Evolutionary conservation across 1,140 invertebrate species (phyloP), one percentile per base, ranked within the genome.

Genomic region (Brachionus paranguensis): DNA sequence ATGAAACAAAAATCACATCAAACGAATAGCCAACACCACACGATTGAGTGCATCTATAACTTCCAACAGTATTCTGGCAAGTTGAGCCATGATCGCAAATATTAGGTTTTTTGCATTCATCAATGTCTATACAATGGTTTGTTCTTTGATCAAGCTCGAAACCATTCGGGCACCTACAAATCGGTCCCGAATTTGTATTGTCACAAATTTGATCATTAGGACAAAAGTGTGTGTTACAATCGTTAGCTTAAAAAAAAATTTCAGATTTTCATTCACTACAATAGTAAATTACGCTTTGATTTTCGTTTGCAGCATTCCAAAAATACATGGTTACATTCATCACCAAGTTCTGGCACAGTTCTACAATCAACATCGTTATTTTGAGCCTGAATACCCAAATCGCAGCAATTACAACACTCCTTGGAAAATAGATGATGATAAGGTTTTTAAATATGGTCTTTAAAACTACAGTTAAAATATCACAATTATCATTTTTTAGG

Each of bases 31-130:
- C 83, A 55, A 47, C n/a, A 7, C 45, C 68, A 47, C 83, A 84
- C 45, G 45, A 64, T 74, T 41, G 17, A 37, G 60, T 76, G 64
- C 83, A 84, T 27, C 27, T 43, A 81, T 86, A 90, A 7, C 87
- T 88, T 8, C 89, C 89, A 0, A 86, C 50, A 6, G 86, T 88
- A 85, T 90, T 90, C 78, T 88, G 87, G 86, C 89, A 89, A 10
- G 86, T 85, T 84, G 88, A 86, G 2, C 86, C 86, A 17, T 85
- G 29, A 14, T 86, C 84, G 85, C 91, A 92, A 33, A 86, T 86
- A 86, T 91, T 88, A 41, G 86, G 87, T 37, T 88, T 87, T 81
- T 88, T 86, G 86, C 91, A 92, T 85, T 92, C 91, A 85, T 92
- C 89, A 29, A 91, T 87, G 87, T 92, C 91, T 12, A 86, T 84